Percentiles rank a stretch among this genome's conserved stretches.
Conservation (phyloP, 1,140 invertebrate genomes). For the Drosophila parabipectinata region DNA sequence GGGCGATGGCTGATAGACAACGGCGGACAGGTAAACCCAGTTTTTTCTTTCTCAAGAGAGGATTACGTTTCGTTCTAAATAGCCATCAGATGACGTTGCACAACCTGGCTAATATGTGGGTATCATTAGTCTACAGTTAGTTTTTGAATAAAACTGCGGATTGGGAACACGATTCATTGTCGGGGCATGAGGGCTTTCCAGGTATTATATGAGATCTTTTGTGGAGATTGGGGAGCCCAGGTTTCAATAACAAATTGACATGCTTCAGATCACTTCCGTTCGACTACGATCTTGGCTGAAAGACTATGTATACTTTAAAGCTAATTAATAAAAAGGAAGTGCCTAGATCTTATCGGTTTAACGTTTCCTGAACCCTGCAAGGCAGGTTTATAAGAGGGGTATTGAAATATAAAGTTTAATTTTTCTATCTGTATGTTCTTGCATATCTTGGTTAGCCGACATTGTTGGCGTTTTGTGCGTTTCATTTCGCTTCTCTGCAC, state of each 20-base stretch:
- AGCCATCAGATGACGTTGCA: slow-evolving; percentile 48
- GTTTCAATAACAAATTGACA: slow-evolving; percentile 41
- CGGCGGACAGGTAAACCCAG: slow-evolving; percentile 33
- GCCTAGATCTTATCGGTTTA: slow-evolving; percentile 51
- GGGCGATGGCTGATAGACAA: slow-evolving; percentile 21
- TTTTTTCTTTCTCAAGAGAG: slow-evolving; percentile 8
- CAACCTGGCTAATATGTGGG: slow-evolving; percentile 39
- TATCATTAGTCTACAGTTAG: slow-evolving; percentile 54
- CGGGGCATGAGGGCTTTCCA: slow-evolving; percentile 16
- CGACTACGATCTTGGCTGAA: slow-evolving; percentile 12
- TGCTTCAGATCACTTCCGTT: slow-evolving; percentile 35
- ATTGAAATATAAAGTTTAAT: no score
- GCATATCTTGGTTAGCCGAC: slow-evolving; percentile 19
- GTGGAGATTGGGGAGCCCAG: slow-evolving; percentile 5
- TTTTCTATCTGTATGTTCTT: slow-evolving; percentile 5
- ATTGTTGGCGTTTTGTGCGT: slow-evolving; percentile 45
- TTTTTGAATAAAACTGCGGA: slow-evolving; percentile 27
- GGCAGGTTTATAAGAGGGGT: no score
- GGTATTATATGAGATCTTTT: slow-evolving; percentile 12
- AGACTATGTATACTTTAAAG: slow-evolving; percentile 4
- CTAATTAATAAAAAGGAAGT: slow-evolving; percentile 39
- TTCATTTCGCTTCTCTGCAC: slow-evolving; percentile 68
- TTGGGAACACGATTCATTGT: slow-evolving; percentile 37
- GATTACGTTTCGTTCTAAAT: slow-evolving; percentile 54
- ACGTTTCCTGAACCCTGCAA: slow-evolving; percentile 46